Evolutionary conservation across 2,113 vertebrate species (phyloP), one percentile per base, ranked within the genome.

Genomic region (Toxotes chatareus): DNA sequence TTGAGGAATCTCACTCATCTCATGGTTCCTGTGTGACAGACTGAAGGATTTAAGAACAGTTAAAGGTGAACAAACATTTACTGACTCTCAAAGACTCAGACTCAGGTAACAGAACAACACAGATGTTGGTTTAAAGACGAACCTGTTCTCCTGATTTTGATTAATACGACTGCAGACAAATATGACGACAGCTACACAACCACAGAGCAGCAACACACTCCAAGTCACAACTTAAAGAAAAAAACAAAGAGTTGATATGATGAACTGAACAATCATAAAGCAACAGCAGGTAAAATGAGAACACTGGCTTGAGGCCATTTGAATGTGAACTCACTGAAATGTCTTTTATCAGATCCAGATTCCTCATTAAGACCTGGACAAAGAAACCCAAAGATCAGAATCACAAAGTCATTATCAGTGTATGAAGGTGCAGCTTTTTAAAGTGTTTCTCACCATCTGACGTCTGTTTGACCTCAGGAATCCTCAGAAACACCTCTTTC

Each of bases 371-470:
- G 17, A 49, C 23, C 53, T 56, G 59, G 4, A 61, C 10, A 42
- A 32, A 59, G 3, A 74, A 61, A 31, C 8, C 12, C n/a, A 57
- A 27, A 66, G 42, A 76, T 42, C 1, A 81, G 21, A 23, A 42
- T 32, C 34, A n/a, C 0, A 42, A 23, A 23, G 4, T 44, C 12
- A 1, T 32, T 16, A 60, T 32, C 2, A 32, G 1, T 61, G 38
- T 21, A 12, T 62, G 1, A 10, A 65, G 40, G 1, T 3, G 36
- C 21, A 9, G 2, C 7, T 55, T 32, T n/a, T n/a, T n/a, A n/a
- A 71, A 7, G 11, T 49, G 42, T 42, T 53, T 70, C 76, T 83
- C 73, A 89, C 82, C 80, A 44, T 34, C 42, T 21, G 61, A 1
- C 8, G 0, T 5, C 21, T 6, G 36, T 57, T 9, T 55, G 32